Evolutionary conservation across 2,113 vertebrate species (phyloP).

Genomic region (Miniopterus natalensis): DNA sequence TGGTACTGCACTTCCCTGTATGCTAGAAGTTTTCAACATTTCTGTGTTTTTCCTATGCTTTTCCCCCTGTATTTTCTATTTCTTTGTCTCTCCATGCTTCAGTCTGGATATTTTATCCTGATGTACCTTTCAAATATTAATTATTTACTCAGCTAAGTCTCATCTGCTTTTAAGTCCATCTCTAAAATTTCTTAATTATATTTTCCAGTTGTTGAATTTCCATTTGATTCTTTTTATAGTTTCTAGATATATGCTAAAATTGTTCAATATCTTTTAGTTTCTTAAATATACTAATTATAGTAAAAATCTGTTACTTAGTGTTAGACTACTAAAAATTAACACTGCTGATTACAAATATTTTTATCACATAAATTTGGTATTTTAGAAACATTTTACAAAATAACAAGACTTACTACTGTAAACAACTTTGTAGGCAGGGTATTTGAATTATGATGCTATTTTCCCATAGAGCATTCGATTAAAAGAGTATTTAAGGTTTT

Average conservation of each 20-base stretch:
- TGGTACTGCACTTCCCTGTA: no score
- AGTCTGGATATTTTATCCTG: no score
- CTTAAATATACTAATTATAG: neutral
- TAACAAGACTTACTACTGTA: neutral
- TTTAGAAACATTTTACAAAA: neutral
- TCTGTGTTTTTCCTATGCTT: no score
- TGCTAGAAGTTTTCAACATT: no score
- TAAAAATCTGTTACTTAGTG: neutral
- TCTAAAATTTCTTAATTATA: neutral
- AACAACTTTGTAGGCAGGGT: neutral
- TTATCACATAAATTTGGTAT: neutral
- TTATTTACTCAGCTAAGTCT: neutral
- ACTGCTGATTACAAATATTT: neutral
- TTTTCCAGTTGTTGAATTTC: constrained; percentile 2
- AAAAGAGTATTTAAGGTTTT: neutral
- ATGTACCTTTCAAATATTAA: no score
- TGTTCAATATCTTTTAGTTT: neutral
- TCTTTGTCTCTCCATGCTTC: no score
- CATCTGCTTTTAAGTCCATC: neutral
- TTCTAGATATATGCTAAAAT: neutral
- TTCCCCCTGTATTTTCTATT: no score
- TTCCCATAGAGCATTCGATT: neutral
- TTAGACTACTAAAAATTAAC: neutral
- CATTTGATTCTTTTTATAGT: neutral
- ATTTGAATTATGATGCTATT: neutral